Percentiles rank a stretch among this genome's conserved stretches.
Conservation (phyloP, 2,113 vertebrate species). For the Platysteira castanea region DNA sequence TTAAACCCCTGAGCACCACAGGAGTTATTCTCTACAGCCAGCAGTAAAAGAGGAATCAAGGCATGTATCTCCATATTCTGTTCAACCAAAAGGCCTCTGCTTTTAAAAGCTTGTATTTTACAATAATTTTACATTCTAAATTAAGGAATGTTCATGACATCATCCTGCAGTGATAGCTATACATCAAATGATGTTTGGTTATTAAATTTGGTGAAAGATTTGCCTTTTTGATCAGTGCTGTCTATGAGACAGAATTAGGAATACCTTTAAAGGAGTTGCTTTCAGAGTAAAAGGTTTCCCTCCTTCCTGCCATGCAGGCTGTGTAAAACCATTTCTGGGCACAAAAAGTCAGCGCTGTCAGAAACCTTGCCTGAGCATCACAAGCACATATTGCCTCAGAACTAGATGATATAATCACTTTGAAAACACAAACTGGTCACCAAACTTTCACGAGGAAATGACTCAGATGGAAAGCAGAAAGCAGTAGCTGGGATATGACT, state of each 20-base stretch:
- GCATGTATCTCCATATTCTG: background rate
- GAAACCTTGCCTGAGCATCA: background rate
- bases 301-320: background rate
- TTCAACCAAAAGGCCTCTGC: background rate
- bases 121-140: background rate
- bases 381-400: background rate
- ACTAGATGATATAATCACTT: fast-evolving
- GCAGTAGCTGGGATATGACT: too few relatives aligned
- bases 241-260: background rate
- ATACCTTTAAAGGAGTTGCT: background rate
- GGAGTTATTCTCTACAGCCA: background rate
- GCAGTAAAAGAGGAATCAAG: background rate
- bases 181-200: background rate
- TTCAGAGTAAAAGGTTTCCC: background rate
- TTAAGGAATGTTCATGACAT: background rate
- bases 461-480: background rate
- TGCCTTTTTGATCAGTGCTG: background rate
- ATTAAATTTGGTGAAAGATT: background rate
- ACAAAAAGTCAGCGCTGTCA: background rate
- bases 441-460: background rate
- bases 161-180: background rate
- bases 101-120: background rate
- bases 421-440: background rate
- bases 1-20: background rate
- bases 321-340: background rate